Evolutionary conservation across 2,888 invertebrate genomes (phyloP).

Genomic region (Microchrysa polita): DNA sequence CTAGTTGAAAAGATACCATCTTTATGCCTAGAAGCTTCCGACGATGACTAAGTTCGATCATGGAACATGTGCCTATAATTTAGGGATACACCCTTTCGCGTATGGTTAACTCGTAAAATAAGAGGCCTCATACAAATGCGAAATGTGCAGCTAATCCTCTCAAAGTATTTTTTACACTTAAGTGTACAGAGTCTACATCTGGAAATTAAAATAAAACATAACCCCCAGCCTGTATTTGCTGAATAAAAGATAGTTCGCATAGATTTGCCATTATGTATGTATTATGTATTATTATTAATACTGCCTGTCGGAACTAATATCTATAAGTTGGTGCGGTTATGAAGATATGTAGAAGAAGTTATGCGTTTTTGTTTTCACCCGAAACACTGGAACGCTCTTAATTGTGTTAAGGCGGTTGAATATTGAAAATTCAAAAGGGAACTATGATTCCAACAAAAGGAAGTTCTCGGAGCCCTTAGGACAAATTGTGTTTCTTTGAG

Average conservation of each 20-base stretch:
- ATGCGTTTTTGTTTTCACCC: constrained; percentile 17
- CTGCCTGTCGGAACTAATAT: constrained; percentile 10
- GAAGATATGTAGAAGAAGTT: neutral
- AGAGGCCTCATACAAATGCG: neutral
- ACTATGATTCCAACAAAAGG: constrained; percentile 7
- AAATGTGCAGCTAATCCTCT: neutral
- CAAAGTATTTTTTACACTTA: no score
- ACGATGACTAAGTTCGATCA: constrained; percentile 38
- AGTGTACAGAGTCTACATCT: no score
- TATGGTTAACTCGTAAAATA: constrained; percentile 16
- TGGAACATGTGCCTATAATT: constrained; percentile 47
- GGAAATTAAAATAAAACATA: neutral
- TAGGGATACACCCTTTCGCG: constrained; percentile 47
- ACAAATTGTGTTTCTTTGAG: neutral
- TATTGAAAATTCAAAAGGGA: constrained; percentile 30
- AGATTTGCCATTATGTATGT: neutral
- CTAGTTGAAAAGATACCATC: constrained; percentile 45
- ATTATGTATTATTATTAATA: neutral
- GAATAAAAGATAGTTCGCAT: neutral
- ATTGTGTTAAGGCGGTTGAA: constrained; percentile 34
- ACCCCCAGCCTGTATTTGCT: neutral
- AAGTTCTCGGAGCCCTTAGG: neutral
- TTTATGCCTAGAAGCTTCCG: constrained; percentile 45
- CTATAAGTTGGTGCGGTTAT: neutral
- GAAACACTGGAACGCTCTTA: constrained; percentile 21